These are phyloP conservation scores for Phyllostomus hastatus DNA, from an alignment of 2,113 vertebrate species.

Conservation along the genomic window DNA sequence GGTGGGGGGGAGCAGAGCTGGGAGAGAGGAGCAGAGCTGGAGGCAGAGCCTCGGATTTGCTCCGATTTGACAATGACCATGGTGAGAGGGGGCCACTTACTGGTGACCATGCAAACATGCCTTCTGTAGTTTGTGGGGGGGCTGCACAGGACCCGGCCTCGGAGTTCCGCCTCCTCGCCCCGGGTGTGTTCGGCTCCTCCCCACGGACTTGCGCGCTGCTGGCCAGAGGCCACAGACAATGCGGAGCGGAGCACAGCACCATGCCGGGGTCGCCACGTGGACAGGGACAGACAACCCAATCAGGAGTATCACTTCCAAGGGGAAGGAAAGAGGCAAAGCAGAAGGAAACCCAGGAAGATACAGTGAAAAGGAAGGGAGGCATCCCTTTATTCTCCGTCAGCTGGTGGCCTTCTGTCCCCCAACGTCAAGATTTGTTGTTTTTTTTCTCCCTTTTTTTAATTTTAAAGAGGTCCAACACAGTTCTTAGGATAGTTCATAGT, in stretches of 20 bases:
- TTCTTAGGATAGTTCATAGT: neutral
- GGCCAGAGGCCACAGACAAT: slow-evolving; percentile 21
- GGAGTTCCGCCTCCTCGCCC: neutral
- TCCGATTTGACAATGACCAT: neutral
- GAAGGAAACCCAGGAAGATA: slow-evolving; percentile 7
- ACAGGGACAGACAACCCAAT: slow-evolving; percentile 30
- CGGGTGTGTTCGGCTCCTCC: neutral
- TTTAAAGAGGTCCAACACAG: neutral
- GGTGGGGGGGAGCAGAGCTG: slow-evolving; percentile 7
- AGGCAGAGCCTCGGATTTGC: neutral
- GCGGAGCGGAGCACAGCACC: slow-evolving; percentile 38
- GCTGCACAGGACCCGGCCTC: neutral
- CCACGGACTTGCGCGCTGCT: neutral
- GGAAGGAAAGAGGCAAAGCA: slow-evolving; percentile 1
- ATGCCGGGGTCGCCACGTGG: slow-evolving; percentile 46
- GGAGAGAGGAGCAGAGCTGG: neutral
- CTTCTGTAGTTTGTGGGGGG: neutral
- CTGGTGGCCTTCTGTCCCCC: slow-evolving; percentile 7
- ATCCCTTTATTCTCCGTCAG: neutral
- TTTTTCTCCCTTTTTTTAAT: neutral
- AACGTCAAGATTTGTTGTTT: neutral
- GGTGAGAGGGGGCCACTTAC: neutral
- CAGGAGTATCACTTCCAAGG: neutral
- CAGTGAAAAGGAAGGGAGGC: neutral
- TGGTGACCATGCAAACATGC: slow-evolving; percentile 32